Conservation (phyloP, 1,140 invertebrate genomes). For the Pogonomyrmex californicus region DNA sequence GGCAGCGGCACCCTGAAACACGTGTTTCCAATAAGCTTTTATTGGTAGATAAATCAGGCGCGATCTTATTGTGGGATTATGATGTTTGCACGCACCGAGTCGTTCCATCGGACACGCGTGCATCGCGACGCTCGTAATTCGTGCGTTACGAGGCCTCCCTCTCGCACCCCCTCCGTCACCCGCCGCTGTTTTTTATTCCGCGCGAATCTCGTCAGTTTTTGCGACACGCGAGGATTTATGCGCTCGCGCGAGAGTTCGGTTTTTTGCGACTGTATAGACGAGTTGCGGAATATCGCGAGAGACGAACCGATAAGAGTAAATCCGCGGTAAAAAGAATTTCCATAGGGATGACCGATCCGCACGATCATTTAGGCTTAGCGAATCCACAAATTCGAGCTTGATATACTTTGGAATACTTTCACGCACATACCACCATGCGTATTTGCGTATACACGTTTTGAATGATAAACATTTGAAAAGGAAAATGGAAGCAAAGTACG, state of each 20-base stretch:
- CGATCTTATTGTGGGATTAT: conserved; percentile 81
- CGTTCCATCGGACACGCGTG: conserved; percentile 64
- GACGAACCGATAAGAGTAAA: not conserved
- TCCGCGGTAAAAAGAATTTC: not conserved
- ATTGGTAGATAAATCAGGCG: conserved; percentile 82
- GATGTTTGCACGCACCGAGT: conserved; percentile 76
- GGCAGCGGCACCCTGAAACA: conserved; percentile 78
- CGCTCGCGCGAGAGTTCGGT: not conserved
- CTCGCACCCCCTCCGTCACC: not conserved
- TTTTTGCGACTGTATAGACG: conserved; percentile 46
- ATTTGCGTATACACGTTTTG: not conserved
- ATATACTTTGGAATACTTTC: no score
- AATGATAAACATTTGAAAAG: not conserved
- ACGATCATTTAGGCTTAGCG: not conserved
- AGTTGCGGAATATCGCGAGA: conserved; percentile 41
- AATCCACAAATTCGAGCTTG: not conserved
- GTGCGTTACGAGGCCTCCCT: conserved; percentile 55
- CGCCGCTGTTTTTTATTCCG: conserved; percentile 15
- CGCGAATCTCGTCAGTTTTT: conserved; percentile 42
- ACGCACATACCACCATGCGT: not conserved
- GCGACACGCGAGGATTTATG: conserved; percentile 42
- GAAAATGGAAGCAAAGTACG: not conserved
- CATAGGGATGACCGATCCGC: conserved; percentile 7
- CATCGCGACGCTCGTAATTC: conserved; percentile 66
- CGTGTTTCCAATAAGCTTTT: conserved; percentile 83